These are phyloP conservation scores for Erebia palarica DNA, from an alignment of 2,888 invertebrate species.

Conservation along the genomic window DNA sequence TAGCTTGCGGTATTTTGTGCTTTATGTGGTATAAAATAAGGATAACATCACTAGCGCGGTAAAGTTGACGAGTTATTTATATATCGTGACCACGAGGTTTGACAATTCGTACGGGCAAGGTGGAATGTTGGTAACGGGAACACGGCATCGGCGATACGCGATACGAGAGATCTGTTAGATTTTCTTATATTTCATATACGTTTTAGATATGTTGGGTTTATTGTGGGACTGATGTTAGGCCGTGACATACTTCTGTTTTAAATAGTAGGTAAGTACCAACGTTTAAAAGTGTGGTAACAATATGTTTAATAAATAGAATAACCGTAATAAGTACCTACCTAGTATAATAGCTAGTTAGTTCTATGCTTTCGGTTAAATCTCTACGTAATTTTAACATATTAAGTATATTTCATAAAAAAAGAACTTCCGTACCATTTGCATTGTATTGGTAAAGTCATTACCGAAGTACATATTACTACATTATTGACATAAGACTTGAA, in stretches of 20 bases:
- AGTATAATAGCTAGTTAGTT: too few relatives aligned
- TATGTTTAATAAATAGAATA: too few relatives aligned
- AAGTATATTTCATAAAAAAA: too few relatives aligned
- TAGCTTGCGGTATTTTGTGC: slow-evolving; percentile 37
- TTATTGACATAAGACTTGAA: too few relatives aligned
- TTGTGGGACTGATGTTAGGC: slow-evolving; percentile 16
- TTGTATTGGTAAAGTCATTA: too few relatives aligned
- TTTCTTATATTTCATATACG: not conserved
- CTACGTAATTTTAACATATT: too few relatives aligned
- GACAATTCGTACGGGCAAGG: slow-evolving; percentile 51
- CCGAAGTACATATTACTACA: too few relatives aligned
- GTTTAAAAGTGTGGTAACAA: too few relatives aligned
- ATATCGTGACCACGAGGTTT: slow-evolving; percentile 57
- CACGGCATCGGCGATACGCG: slow-evolving; percentile 27
- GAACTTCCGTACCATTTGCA: too few relatives aligned
- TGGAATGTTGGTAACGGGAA: slow-evolving; percentile 42
- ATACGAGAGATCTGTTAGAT: slow-evolving; percentile 23
- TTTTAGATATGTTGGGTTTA: not conserved
- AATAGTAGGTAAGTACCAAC: not conserved
- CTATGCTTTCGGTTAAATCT: too few relatives aligned
- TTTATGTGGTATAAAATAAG: slow-evolving; percentile 29
- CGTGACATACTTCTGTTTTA: slow-evolving; percentile 18
- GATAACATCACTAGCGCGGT: slow-evolving; percentile 15
- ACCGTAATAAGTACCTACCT: too few relatives aligned
- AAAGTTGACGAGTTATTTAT: slow-evolving; percentile 59